Base-by-base conservation (phyloP, 2,113 vertebrate species). In the Fulmarus glacialis region DNA sequence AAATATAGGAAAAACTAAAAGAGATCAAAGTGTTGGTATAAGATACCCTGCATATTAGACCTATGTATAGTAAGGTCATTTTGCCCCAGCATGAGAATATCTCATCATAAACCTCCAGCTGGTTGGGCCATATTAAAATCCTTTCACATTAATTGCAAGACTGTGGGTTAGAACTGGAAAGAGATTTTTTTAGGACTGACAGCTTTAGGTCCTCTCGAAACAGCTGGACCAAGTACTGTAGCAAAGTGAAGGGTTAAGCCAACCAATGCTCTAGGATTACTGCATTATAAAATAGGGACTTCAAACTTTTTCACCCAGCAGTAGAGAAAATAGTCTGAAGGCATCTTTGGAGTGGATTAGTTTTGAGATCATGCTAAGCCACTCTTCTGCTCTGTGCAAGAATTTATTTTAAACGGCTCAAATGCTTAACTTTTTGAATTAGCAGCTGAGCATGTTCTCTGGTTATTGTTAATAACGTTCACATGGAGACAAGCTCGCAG, bases 341-440 rank as follows among this genome's bases (percentile, higher is more conserved):
- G 82, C 47, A 87, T 48, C 74, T 91, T 80, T 77, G 66, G 53
- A 63, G 45, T n/a, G 55, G 90, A 96, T 96, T 96, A 82, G 58
- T 87, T 93, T 82, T 82, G 84, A 95, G 96, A 93, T 82, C 50
- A 68, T 53, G 45, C 48, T 94, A 88, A 94, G 38, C 91, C 78
- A 68, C 36, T n/a, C n/a, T 90, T 87, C 74, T 91, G 30, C 56
- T 71, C 58, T 38, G 24, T 45, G 40, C 50, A 96, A 88, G 62
- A 84, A 81, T 86, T 95, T 80, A 18, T 82, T 95, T 90, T 75
- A 88, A 97, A 93, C 4, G 0, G 87, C 77, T 96, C 66, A 95
- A 68, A 63, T 47, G 74, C 95, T 87, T 90, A 85, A 91, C 32
- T 93, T 88, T 30, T 88, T 89, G 55, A 87, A 94, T 90, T 66